A percentile compares a stretch with the other conserved stretches of the same genome.
These are phyloP conservation scores for Hylaeus volcanicus DNA, from an alignment of 1,140 invertebrate species.

Conservation along the genomic window DNA sequence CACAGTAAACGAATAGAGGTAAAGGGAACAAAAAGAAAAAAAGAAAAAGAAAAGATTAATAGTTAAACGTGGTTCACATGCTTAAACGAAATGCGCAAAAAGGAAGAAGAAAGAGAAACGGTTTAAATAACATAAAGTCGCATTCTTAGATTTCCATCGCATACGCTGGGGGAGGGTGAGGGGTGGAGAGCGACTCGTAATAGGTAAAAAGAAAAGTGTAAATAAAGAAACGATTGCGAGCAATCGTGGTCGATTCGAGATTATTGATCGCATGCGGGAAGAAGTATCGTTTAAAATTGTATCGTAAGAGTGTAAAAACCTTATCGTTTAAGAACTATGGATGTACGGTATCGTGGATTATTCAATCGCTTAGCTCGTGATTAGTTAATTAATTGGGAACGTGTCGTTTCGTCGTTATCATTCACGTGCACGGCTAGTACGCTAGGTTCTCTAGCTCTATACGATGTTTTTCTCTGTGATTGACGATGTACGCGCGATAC, in stretches of 20 bases:
- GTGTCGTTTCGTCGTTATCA: neutral
- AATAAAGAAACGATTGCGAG: neutral
- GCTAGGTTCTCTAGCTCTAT: neutral
- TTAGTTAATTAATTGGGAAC: constrained; percentile 6
- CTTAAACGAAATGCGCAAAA: neutral
- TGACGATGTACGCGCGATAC: neutral
- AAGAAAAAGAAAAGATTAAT: neutral
- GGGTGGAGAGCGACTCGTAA: neutral
- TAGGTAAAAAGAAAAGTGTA: neutral
- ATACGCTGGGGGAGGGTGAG: neutral
- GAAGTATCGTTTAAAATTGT: neutral
- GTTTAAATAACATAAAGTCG: neutral
- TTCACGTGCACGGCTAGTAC: neutral
- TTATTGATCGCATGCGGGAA: neutral
- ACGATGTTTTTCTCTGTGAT: neutral
- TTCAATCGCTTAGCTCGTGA: neutral
- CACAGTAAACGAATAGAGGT: too few relatives aligned
- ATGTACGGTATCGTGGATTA: constrained; percentile 10
- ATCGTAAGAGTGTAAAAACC: constrained; percentile 24
- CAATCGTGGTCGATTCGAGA: neutral
- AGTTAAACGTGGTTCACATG: neutral
- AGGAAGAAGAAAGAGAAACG: neutral
- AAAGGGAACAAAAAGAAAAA: too few relatives aligned
- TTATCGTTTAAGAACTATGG: neutral
- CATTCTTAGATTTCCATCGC: neutral